phyloP scores from a whole-genome alignment of 2,113 vertebrate genomes.

The Myanophis thanlyinensis region DNA sequence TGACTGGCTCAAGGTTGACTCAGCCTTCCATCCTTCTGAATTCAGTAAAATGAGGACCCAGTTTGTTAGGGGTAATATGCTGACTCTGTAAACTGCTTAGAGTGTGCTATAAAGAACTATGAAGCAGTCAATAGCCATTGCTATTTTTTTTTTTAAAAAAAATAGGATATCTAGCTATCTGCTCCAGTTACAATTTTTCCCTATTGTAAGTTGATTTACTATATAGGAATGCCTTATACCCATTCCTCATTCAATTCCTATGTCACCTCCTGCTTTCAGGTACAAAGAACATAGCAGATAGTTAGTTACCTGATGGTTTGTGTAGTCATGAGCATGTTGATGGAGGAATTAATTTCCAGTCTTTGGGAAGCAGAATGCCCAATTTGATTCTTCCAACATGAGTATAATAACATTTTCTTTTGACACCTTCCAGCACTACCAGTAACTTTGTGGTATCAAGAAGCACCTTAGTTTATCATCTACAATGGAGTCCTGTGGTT shows the following conservation, averaged over 20 bases:
- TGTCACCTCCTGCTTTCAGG: not conserved
- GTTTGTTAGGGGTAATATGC: not conserved
- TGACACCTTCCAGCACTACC: not conserved
- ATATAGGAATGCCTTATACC: not conserved
- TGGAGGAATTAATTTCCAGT: not conserved
- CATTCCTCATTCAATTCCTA: not conserved
- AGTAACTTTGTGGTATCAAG: not conserved
- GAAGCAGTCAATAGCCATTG: not conserved
- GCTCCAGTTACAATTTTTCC: not conserved
- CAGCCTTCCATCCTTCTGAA: not conserved
- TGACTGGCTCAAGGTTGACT: not conserved
- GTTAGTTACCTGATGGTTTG: not conserved
- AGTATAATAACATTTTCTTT: not conserved
- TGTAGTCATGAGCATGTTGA: not conserved
- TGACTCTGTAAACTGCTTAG: not conserved
- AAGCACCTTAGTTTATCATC: not conserved
- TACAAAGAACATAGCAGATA: not conserved
- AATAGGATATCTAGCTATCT: not conserved
- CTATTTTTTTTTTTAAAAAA: not conserved
- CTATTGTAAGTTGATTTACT: not conserved
- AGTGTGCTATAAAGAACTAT: not conserved
- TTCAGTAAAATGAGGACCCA: not conserved
- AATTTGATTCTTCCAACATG: not conserved
- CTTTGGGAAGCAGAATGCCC: not conserved
- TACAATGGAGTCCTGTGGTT: not conserved